Evolutionary conservation across 2,888 invertebrate genomes (phyloP).

Genomic region (Drosophila acutilabella): DNA sequence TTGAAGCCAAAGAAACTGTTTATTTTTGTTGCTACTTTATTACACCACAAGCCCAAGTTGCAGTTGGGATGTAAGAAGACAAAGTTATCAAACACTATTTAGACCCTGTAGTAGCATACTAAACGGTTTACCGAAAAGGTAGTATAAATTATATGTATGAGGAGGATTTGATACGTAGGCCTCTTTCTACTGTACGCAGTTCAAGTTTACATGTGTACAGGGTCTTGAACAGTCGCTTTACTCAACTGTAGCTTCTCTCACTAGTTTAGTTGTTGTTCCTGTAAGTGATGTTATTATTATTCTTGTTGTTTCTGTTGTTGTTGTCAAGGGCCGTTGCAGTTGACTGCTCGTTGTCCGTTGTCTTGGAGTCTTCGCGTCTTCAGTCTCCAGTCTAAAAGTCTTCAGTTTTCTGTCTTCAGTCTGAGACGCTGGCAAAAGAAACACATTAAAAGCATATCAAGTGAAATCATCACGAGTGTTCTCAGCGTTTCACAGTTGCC

Average conservation of each 20-base stretch:
- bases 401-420: slow-evolving; percentile 5
- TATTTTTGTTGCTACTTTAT: slow-evolving; percentile 69
- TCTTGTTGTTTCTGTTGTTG: slow-evolving; percentile 40
- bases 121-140: background rate
- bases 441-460: slow-evolving; percentile 78
- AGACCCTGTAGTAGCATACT: background rate
- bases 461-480: slow-evolving; percentile 69
- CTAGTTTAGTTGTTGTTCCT: too few relatives aligned
- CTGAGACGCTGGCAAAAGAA: slow-evolving; percentile 65
- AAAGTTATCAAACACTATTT: slow-evolving; percentile 5
- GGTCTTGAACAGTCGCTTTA: background rate
- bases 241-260: too few relatives aligned
- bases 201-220: background rate
- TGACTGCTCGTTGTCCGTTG: slow-evolving; percentile 59
- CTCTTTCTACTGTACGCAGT: too few relatives aligned
- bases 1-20: slow-evolving; percentile 73
- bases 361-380: too few relatives aligned
- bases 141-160: too few relatives aligned
- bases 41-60: slow-evolving; percentile 62
- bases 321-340: slow-evolving; percentile 74
- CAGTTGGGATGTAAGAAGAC: background rate
- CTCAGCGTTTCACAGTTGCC: slow-evolving; percentile 62
- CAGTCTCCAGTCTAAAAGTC: background rate
- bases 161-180: too few relatives aligned
- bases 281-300: background rate